Base-by-base conservation (phyloP, 1,140 invertebrate genomes). In the Habropoda laboriosa region DNA sequence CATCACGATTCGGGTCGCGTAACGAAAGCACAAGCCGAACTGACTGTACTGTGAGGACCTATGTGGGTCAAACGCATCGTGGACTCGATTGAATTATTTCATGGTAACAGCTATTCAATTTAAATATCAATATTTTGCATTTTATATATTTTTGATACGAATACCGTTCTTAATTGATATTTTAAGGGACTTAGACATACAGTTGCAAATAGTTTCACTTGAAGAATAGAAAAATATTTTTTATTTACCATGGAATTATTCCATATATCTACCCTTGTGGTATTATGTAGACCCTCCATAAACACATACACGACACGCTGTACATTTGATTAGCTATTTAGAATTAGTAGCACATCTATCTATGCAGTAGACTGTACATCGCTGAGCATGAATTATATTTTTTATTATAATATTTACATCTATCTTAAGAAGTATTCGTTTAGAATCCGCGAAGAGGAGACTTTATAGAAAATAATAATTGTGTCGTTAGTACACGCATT, bases 331-430 rank as follows among this genome's bases (percentile, higher is more conserved):
- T 58, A 78, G 64, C 58, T 51, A 49, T 27, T 66, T 67, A 49
- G 30, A 27, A 45, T 32, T 55, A 55, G 70, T 64, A 21, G 42
- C 58, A 30, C 77, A 27, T 32, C 24, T 35, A 27, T 32, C 24
- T 35, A 79, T 5, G 77, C 70, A 64, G 77, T 79, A 79, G 58
- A 64, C n/a, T 74, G 38, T 79, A 74, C 47, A 72, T 79, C 32
- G 77, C 77, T 79, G 38, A 74, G 70, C 77, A 79, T 74, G 77
- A 53, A 4, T 47, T 10, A 0, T 40, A n/a, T 24, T 42, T n/a
- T 13, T 57, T 7, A 57, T 57, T 24, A n/a, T n/a, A n/a, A 18
- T 16, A 3, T 16, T 16, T 21, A 12, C 8, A 3, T 57, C 35
- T 42, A 30, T 8, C 38, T 45, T 3, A 2, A 12, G 18, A 47